Conservation (phyloP, 1,140 invertebrate species). For the Wiebesia pumilae region DNA sequence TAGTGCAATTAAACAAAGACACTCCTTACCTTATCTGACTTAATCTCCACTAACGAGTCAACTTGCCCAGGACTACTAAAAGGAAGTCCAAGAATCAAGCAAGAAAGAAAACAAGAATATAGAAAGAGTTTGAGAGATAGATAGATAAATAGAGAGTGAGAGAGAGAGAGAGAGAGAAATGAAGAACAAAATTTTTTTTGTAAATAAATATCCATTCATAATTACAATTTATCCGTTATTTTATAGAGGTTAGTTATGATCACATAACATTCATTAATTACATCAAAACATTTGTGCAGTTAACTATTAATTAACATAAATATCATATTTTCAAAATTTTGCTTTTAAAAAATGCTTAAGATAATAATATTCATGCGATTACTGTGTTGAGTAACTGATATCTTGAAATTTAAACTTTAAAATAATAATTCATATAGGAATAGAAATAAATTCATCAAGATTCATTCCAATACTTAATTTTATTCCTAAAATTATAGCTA, state of each 20-base stretch:
- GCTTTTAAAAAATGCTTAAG: neutral
- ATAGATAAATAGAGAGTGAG: neutral
- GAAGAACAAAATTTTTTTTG: too few relatives aligned
- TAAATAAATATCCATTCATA: too few relatives aligned
- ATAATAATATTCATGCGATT: neutral
- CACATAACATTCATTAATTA: neutral
- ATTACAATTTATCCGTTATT: neutral
- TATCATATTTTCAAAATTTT: neutral
- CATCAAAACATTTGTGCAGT: neutral
- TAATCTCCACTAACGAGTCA: slow-evolving; percentile 59
- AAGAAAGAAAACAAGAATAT: neutral
- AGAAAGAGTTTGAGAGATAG: neutral
- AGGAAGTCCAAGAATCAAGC: slow-evolving; percentile 1
- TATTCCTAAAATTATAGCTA: neutral
- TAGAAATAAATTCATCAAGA: too few relatives aligned
- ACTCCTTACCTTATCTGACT: slow-evolving; percentile 60
- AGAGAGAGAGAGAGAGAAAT: neutral
- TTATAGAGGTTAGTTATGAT: neutral
- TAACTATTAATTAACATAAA: neutral
- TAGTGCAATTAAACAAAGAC: slow-evolving; percentile 67
- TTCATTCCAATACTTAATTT: neutral
- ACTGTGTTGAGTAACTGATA: neutral
- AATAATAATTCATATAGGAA: neutral
- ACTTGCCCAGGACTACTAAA: slow-evolving; percentile 49
- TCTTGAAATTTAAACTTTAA: neutral